Percentiles rank a stretch among this genome's conserved stretches.
Evolutionary conservation across 1,140 invertebrate genomes (phyloP).

Genomic region (Apis florea): DNA sequence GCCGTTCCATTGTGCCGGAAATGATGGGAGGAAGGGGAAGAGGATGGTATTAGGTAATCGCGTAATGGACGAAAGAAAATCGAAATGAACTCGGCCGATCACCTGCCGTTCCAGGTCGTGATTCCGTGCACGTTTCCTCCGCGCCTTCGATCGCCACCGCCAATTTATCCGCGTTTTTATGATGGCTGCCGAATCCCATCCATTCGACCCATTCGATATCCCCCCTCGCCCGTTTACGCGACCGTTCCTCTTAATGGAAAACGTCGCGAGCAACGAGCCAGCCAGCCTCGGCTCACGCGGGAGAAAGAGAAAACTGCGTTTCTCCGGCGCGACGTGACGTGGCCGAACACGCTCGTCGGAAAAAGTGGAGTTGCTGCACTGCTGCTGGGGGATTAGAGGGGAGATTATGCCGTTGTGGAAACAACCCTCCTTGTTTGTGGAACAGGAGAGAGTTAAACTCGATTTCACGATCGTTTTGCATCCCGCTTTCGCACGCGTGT

Average conservation of each 20-base stretch:
- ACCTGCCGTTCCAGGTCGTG: background rate
- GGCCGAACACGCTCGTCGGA: background rate
- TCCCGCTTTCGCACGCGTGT: too few relatives aligned
- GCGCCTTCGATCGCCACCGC: background rate
- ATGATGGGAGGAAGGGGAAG: background rate
- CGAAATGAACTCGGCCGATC: background rate
- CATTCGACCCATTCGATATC: too few relatives aligned
- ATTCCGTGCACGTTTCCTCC: background rate
- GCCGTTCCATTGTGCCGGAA: background rate
- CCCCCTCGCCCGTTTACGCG: background rate
- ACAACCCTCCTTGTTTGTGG: background rate
- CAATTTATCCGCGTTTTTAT: conserved; percentile 15
- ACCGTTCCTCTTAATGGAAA: background rate
- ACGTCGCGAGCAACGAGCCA: background rate
- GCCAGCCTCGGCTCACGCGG: too few relatives aligned
- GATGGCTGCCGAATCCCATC: background rate
- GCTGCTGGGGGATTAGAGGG: background rate
- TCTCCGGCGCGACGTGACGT: background rate
- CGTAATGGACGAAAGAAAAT: conserved; percentile 11
- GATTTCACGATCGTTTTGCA: background rate
- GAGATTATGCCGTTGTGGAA: background rate
- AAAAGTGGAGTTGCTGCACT: background rate
- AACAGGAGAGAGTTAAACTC: background rate
- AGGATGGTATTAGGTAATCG: background rate
- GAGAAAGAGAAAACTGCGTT: background rate